phyloP scores from a whole-genome alignment of 2,113 vertebrate species.

The Phaetusa simplex region DNA sequence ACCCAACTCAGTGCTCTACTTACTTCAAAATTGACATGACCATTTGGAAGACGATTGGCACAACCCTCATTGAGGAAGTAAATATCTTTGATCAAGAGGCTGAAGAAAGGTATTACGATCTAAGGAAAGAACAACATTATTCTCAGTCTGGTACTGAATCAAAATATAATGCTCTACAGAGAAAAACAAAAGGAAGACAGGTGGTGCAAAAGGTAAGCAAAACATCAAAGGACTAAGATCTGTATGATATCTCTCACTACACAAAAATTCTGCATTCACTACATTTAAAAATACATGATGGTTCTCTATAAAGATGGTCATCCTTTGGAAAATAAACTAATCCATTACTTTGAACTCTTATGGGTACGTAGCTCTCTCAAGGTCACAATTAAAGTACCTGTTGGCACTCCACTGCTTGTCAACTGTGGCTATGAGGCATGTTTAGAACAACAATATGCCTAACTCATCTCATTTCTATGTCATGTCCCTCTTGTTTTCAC shows the following conservation, averaged over 20 bases:
- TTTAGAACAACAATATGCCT: not conserved
- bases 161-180: not conserved
- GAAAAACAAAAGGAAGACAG: not conserved
- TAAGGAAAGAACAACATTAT: constrained; percentile 63
- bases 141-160: not conserved
- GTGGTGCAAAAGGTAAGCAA: not conserved
- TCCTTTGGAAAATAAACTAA: not conserved
- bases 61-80: constrained; percentile 96
- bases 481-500: not conserved
- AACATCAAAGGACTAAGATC: not conserved
- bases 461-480: not conserved
- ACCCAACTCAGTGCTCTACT: not conserved
- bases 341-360: not conserved
- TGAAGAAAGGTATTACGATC: constrained; percentile 98
- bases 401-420: not conserved
- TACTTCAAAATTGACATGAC: constrained; percentile 94
- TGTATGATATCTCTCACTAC: not conserved
- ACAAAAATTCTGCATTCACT: not conserved
- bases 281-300: not conserved
- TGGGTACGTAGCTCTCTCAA: not conserved
- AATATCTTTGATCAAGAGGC: constrained; percentile 94
- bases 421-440: not conserved
- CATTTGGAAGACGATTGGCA: constrained; percentile 86
- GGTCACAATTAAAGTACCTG: not conserved
- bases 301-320: not conserved